Evolutionary conservation across 2,888 invertebrate species (phyloP), one percentile per base, ranked within the genome.

Genomic region (Agonopterix heracliana): DNA sequence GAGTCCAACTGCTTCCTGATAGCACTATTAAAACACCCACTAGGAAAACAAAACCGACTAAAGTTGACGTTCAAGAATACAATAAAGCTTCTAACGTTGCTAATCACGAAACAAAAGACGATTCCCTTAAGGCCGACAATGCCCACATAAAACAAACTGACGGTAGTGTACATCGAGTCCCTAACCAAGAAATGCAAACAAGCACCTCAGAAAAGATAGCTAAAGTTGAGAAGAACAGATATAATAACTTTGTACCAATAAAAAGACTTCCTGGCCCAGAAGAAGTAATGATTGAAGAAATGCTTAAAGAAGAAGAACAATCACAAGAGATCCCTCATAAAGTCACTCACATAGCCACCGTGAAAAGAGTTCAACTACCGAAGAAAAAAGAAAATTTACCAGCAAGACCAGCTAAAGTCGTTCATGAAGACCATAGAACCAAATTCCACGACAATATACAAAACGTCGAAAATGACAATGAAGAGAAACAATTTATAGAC

Each of bases 221-320:
- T 26, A 26, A 26, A 26, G 26, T 26, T 5, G 26, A 26, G 1
- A 26, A 26, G 26, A 26, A 26, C 26, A 26, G 26, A 26, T 26
- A 26, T 26, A 26, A 26, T 5, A 26, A 26, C 26, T 26, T 26
- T 26, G 26, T 26, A 26, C 26, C 26, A 26, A 5, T 26, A 5
- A 26, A 26, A 26, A 26, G 26, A 26, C 26, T 49, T 34, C 14
- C 10, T 9, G 41, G 50, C 48, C 46, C 52, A 10, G 49, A 52
- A 34, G 13, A 54, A 36, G 45, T 43, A 9, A 58, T 44, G 54
- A 44, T 46, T 43, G 49, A 34, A 14, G 51, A 40, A 43, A 43
- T 34, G 9, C 47, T 9, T 35, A 50, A 14, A 14, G 49, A 47
- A 9, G 49, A 55, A 11, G 35, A 47, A 9, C 5, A 12, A 14